Evolutionary conservation across 2,888 invertebrate species (phyloP).

Genomic region (Selenia dentaria): DNA sequence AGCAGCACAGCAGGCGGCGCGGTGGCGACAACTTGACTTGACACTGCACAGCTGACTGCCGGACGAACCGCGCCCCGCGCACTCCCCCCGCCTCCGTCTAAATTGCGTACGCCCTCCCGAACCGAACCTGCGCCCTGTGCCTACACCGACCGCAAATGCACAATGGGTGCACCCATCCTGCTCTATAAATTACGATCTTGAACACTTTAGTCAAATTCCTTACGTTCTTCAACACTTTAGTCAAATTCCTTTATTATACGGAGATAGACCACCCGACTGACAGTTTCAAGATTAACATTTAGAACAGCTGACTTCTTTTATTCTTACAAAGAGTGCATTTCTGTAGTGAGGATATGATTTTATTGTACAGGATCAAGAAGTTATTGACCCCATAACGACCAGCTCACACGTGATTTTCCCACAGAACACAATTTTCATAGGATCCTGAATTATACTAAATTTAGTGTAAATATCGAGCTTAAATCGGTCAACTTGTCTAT

Average conservation of each 20-base stretch:
- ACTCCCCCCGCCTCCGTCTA: slow-evolving; percentile 38
- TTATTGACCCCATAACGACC: slow-evolving; percentile 81
- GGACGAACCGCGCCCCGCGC: slow-evolving; percentile 57
- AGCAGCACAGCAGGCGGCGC: slow-evolving; percentile 49
- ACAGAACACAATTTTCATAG: slow-evolving; percentile 47
- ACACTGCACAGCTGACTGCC: slow-evolving; percentile 82
- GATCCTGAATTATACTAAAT: neutral
- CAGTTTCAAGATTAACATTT: neutral
- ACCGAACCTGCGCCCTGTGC: slow-evolving; percentile 57
- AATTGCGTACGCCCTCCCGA: slow-evolving; percentile 43
- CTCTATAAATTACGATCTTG: slow-evolving; percentile 31
- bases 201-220: neutral
- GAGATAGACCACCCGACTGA: neutral
- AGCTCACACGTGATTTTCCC: slow-evolving; percentile 77
- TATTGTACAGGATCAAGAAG: slow-evolving; percentile 40
- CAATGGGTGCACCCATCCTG: slow-evolving; percentile 36
- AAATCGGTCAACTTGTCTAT: neutral
- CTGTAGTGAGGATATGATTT: neutral
- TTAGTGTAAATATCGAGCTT: neutral
- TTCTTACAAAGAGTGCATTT: neutral
- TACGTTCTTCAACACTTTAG: neutral
- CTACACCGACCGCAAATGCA: slow-evolving; percentile 58
- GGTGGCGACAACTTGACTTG: slow-evolving; percentile 58
- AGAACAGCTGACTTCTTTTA: slow-evolving; percentile 12
- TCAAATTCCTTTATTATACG: no score